Evolutionary conservation across 1,140 invertebrate species (phyloP).

Genomic region (Cylas formicarius): DNA sequence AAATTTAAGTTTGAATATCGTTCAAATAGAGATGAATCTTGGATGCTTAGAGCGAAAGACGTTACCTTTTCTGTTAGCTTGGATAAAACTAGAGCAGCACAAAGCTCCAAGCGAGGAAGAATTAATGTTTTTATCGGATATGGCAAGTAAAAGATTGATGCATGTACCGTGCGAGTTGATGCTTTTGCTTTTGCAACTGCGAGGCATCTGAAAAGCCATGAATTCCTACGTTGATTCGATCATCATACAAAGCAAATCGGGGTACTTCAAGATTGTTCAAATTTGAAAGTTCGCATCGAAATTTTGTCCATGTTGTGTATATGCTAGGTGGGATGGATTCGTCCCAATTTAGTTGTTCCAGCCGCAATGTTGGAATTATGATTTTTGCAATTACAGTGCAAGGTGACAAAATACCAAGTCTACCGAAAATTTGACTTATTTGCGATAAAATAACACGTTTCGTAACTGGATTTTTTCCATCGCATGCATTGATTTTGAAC

Average conservation of each 20-base stretch:
- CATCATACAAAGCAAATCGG: too few species aligned
- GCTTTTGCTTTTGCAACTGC: not conserved
- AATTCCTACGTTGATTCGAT: not conserved
- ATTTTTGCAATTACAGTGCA: slow-evolving; percentile 39
- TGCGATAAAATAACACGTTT: too few species aligned
- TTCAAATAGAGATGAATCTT: too few species aligned
- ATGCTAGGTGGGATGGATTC: slow-evolving; percentile 22
- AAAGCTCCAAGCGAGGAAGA: too few species aligned
- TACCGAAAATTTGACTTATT: too few species aligned
- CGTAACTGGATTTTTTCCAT: too few species aligned
- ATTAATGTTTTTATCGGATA: too few species aligned
- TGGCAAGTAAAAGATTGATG: not conserved
- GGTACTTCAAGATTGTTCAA: too few species aligned
- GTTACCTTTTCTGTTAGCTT: not conserved
- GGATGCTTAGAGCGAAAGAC: not conserved
- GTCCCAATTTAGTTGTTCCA: slow-evolving; percentile 37
- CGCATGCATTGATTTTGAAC: too few species aligned
- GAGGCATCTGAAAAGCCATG: not conserved
- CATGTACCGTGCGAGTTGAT: not conserved
- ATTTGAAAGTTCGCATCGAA: too few species aligned
- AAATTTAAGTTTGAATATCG: slow-evolving; percentile 1
- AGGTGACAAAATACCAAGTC: slow-evolving; percentile 39
- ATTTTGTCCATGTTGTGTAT: slow-evolving; percentile 20
- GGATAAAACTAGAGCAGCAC: slow-evolving; percentile 2
- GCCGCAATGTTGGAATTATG: slow-evolving; percentile 41